phyloP scores from a whole-genome alignment of 2,797 vertebrate genomes.

The Sebastolobus altivelis region DNA sequence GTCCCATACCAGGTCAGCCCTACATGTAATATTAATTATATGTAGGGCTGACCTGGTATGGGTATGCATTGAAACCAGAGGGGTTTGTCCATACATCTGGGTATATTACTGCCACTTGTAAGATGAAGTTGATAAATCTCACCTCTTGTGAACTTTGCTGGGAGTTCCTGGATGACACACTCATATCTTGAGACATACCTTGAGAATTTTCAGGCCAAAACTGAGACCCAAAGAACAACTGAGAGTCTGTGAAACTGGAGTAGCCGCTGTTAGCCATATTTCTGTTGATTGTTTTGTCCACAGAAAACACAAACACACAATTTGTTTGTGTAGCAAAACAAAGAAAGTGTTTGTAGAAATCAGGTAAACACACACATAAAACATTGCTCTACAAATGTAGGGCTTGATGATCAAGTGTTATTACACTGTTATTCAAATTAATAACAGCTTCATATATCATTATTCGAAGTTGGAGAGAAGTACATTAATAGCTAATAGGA shows the following conservation, averaged over 20 bases:
- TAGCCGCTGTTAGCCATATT: conserved; percentile 66
- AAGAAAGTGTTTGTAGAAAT: background rate
- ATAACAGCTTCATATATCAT: background rate
- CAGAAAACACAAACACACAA: conserved; percentile 10
- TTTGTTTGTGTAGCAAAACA: conserved; percentile 1
- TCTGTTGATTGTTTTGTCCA: conserved; percentile 50
- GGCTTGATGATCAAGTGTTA: background rate
- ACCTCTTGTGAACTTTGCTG: conserved; percentile 93
- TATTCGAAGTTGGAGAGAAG: background rate
- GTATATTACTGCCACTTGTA: background rate
- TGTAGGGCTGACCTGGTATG: too few relatives aligned
- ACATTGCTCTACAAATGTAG: background rate
- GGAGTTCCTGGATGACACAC: conserved; percentile 80
- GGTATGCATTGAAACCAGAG: background rate
- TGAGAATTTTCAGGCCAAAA: conserved; percentile 91
- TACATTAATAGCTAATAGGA: background rate
- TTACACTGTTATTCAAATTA: background rate
- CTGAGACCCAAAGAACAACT: conserved; percentile 92
- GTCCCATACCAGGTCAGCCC: background rate
- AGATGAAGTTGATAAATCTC: conserved; percentile 1
- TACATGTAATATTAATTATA: background rate
- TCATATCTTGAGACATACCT: conserved; percentile 84
- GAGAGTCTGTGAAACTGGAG: conserved; percentile 90
- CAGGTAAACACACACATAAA: background rate
- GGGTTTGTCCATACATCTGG: background rate